Conservation (phyloP, 2,797 vertebrate species). For the Cossypha dichroa region DNA sequence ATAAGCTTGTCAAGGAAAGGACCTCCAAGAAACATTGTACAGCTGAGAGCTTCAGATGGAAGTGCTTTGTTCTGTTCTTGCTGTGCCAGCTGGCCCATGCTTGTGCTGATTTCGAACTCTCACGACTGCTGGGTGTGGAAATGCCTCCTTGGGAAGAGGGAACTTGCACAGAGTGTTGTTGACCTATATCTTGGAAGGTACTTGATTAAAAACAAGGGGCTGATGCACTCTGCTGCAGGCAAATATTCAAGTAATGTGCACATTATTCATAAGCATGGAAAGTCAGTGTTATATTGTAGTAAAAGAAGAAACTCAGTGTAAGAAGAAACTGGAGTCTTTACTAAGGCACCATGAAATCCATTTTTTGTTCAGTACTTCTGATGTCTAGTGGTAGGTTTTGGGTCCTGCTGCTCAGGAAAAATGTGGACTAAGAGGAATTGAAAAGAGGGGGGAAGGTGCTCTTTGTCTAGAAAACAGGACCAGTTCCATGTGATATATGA, state of each 20-base stretch:
- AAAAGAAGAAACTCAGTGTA: background rate
- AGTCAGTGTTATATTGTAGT: background rate
- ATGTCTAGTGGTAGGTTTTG: background rate
- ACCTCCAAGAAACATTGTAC: background rate
- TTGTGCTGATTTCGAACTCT: background rate
- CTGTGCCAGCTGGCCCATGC: background rate
- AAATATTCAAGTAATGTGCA: background rate
- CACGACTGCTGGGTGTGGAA: background rate
- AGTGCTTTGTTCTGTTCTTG: background rate
- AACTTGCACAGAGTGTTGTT: background rate
- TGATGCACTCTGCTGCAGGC: background rate
- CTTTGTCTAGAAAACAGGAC: background rate
- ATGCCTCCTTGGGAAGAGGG: background rate
- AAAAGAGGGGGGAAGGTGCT: background rate
- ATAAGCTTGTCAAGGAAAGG: background rate
- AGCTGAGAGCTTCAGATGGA: background rate
- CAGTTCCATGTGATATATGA: background rate
- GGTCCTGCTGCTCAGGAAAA: background rate
- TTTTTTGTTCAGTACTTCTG: background rate
- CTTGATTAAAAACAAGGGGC: background rate
- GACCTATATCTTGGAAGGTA: background rate
- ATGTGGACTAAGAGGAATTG: background rate
- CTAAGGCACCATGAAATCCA: fast-evolving
- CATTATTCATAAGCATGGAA: background rate
- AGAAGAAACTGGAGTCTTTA: background rate